Evolutionary conservation across 1,140 invertebrate species (phyloP).

Genomic region (Goniozus legneri): DNA sequence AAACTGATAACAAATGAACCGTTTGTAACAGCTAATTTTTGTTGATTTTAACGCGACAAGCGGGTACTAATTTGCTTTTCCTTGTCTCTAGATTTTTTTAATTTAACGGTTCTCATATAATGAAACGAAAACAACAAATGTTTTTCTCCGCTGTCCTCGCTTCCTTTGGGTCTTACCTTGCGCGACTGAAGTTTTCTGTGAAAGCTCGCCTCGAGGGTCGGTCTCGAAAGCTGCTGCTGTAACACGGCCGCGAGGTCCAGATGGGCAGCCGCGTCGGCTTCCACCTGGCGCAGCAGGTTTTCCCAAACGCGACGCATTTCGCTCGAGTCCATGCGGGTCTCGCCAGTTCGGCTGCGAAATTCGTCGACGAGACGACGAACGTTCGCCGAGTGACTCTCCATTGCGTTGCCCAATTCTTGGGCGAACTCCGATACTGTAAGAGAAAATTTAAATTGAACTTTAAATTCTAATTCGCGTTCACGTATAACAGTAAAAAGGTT

Average conservation of each 20-base stretch:
- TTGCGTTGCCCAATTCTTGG: slow-evolving; percentile 83
- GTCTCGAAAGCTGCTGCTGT: slow-evolving; percentile 77
- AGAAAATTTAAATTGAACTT: no score
- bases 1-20: no score
- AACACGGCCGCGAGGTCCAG: slow-evolving; percentile 83
- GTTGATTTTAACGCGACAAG: no score
- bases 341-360: slow-evolving; percentile 81
- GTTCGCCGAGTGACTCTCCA: slow-evolving; percentile 90
- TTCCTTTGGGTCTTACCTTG: slow-evolving; percentile 62
- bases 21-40: no score
- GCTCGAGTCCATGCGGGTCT: slow-evolving; percentile 81
- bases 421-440: slow-evolving; percentile 92
- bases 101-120: no score
- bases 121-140: no score
- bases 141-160: no score
- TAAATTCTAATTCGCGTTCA: no score
- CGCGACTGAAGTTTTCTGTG: slow-evolving; percentile 89
- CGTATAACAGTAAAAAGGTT: no score
- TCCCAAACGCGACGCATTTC: slow-evolving; percentile 90
- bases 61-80: no score
- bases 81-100: no score
- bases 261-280: slow-evolving; percentile 87
- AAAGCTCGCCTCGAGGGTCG: slow-evolving; percentile 84
- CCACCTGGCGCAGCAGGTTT: slow-evolving; percentile 85
- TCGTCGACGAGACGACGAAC: slow-evolving; percentile 83